Evolutionary conservation across 2,113 vertebrate genomes (phyloP), one percentile per base, ranked within the genome.

Genomic region (Odontophorus gujanensis): DNA sequence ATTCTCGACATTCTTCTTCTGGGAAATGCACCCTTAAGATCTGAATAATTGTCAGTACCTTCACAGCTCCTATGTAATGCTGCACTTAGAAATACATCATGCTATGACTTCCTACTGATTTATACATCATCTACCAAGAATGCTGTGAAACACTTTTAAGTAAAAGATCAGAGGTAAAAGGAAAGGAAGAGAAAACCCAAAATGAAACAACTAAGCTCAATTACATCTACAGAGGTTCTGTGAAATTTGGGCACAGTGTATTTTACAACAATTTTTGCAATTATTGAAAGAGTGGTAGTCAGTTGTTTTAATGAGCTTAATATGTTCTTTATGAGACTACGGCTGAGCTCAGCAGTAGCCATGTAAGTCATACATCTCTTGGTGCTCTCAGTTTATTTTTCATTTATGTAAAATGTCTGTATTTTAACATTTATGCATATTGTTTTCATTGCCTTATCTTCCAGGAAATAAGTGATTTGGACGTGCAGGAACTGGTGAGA

Each of bases 401-500:
- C 72, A n/a, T 48, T 85, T 81, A 62, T 67, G 67, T 95, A 57
- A 58, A 53, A 1, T 84, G 90, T 85, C 51, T 76, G 11, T 58
- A 28, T 93, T 95, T 73, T 89, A 87, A 69, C 47, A 84, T 69
- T 36, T 66, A 28, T 83, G 42, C 9, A 1, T 84, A 11, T 96
- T 77, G 38, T 78, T 21, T 93, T 65, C 47, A 21, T 92, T 97
- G 69, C 84, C 62, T 95, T 95, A 28, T 93, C 69, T 96, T 96
- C 40, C 91, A 99, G 99, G 99, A 99, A 96, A 99, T 99, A 96
- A 98, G 98, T 7, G 99, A 99, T 91, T 96, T 98, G 81, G 99
- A 99, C 61, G 97, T 99, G 68, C 99, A 99, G 96, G 99, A 99
- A 90, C 97, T 99, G 81, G 99, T 99, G 86, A 98, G 99, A 98